Percentiles rank a stretch among this genome's conserved stretches.
Evolutionary conservation across 1,140 invertebrate genomes (phyloP).

Genomic region (Diorhabda sublineata): DNA sequence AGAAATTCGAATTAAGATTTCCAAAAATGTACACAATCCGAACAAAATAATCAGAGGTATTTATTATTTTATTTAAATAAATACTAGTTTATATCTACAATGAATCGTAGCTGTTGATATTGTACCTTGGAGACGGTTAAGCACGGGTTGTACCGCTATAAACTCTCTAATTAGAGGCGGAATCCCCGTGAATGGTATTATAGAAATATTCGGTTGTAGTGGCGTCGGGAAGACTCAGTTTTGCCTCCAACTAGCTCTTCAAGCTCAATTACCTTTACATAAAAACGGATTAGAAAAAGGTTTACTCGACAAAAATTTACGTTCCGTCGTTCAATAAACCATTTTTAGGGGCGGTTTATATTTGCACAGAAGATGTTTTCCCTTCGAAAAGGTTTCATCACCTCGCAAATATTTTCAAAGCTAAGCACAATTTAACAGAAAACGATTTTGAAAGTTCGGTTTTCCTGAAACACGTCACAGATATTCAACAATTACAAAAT

Average conservation of each 20-base stretch:
- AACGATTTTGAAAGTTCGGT: slow-evolving; percentile 33
- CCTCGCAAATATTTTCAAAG: slow-evolving; percentile 44
- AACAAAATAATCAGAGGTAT: not conserved
- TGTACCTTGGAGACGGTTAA: slow-evolving; percentile 47
- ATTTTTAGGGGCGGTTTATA: slow-evolving; percentile 62
- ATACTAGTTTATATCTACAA: not conserved
- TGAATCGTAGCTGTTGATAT: slow-evolving; percentile 24
- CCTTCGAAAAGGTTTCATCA: slow-evolving; percentile 63
- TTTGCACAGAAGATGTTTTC: slow-evolving; percentile 73
- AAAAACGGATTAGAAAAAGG: slow-evolving; percentile 40
- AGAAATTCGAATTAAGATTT: not conserved
- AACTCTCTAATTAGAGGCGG: slow-evolving; percentile 66
- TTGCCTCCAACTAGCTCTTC: slow-evolving; percentile 64
- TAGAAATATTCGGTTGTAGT: slow-evolving; percentile 79
- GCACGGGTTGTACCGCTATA: slow-evolving; percentile 58
- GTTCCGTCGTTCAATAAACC: slow-evolving; percentile 7
- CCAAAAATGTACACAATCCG: not conserved
- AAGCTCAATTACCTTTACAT: slow-evolving; percentile 42
- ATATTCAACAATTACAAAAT: slow-evolving; percentile 54
- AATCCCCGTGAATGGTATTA: slow-evolving; percentile 67
- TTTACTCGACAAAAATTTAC: not conserved
- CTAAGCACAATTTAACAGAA: slow-evolving; percentile 47
- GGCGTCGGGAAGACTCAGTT: slow-evolving; percentile 83
- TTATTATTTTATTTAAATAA: not conserved
- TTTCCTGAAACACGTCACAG: slow-evolving; percentile 48